Percentiles rank a stretch among this genome's conserved stretches.
These are phyloP conservation scores for Odontesthes bonariensis DNA, from an alignment of 2,113 vertebrate species.

Conservation along the genomic window DNA sequence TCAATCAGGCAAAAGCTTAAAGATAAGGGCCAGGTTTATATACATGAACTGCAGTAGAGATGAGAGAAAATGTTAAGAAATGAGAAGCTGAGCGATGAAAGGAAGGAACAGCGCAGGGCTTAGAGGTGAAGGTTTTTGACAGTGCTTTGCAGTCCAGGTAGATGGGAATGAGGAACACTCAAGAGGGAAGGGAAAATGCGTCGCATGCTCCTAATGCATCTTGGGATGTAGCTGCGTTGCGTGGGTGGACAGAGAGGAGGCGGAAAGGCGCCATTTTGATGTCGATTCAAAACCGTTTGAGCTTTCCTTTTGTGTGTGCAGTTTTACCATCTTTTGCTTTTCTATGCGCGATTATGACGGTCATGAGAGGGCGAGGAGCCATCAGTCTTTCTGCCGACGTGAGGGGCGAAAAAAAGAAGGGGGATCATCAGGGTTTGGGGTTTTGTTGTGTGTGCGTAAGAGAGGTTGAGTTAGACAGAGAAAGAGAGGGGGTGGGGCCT, in stretches of 20 bases:
- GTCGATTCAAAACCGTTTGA: constrained; percentile 56
- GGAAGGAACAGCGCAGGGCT: not conserved
- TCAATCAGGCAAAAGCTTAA: not conserved
- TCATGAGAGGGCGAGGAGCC: constrained; percentile 44
- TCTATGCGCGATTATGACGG: constrained; percentile 60
- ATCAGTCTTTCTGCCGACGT: constrained; percentile 76
- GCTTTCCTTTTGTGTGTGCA: constrained; percentile 46
- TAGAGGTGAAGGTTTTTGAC: constrained; percentile 17
- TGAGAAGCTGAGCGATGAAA: not conserved
- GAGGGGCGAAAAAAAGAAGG: constrained; percentile 33
- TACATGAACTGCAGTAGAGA: constrained; percentile 2
- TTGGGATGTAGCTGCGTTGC: constrained; percentile 63
- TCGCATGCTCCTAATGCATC: constrained; percentile 69
- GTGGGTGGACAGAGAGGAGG: constrained; percentile 54
- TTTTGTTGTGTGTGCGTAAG: constrained; percentile 42
- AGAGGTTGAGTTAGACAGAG: constrained; percentile 7
- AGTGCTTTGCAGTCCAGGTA: constrained; percentile 43
- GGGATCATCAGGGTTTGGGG: constrained; percentile 45
- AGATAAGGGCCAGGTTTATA: not conserved
- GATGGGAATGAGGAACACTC: constrained; percentile 46
- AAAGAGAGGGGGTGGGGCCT: constrained; percentile 68
- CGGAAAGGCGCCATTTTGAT: constrained; percentile 77
- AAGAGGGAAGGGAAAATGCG: constrained; percentile 50
- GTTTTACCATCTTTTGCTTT: constrained; percentile 27
- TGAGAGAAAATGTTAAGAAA: not conserved